phyloP scores from a whole-genome alignment of 2,113 vertebrate genomes.

The Aspidoscelis tigris region DNA sequence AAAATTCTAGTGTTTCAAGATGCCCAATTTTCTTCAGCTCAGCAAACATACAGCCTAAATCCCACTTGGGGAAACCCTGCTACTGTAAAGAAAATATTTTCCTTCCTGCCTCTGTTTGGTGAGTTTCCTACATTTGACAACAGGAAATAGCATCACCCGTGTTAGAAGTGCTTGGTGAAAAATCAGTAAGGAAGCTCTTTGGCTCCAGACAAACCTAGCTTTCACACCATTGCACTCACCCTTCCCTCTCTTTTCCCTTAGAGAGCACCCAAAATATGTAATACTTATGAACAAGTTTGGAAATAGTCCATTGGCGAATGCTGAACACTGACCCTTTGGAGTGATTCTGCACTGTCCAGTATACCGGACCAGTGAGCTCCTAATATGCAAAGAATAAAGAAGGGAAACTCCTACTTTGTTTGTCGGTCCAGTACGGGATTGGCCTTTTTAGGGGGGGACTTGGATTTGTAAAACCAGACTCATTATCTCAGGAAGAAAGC shows the following conservation, averaged over 20 bases:
- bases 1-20: background rate
- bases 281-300: no score
- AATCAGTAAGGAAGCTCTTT: background rate
- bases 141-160: background rate
- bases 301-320: no score
- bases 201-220: background rate
- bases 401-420: background rate
- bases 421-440: background rate
- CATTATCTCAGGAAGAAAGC: background rate
- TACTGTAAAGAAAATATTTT: background rate
- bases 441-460: background rate
- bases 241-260: no score
- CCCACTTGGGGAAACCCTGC: background rate
- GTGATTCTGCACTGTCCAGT: no score
- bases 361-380: no score
- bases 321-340: no score
- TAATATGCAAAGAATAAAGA: no score
- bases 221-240: background rate
- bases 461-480: background rate
- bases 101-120: background rate
- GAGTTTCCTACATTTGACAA: background rate
- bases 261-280: no score
- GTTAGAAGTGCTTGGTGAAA: background rate
- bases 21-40: background rate
- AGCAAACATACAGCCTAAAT: background rate